Conservation (phyloP, 2,113 vertebrate genomes). For the Pyxicephalus adspersus region DNA sequence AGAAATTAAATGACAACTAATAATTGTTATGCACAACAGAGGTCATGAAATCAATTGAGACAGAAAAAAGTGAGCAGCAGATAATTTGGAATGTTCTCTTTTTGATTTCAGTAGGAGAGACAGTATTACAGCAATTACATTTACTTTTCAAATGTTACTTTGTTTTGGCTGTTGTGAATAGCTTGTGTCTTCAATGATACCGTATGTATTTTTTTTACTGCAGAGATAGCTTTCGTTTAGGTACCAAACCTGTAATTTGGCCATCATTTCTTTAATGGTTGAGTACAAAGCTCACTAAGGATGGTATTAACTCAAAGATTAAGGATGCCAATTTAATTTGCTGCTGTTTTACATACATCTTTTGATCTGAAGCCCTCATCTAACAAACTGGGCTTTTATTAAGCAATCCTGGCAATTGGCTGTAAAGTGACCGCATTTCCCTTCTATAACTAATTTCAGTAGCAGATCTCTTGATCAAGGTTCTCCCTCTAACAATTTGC, state of each 20-base stretch:
- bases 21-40: no score
- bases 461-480: slow-evolving; percentile 57
- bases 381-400: slow-evolving; percentile 59
- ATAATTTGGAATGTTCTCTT: no score
- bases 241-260: slow-evolving; percentile 25
- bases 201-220: slow-evolving; percentile 4
- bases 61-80: no score
- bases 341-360: slow-evolving; percentile 55
- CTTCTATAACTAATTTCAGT: slow-evolving; percentile 59
- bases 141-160: no score
- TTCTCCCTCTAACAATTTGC: slow-evolving; percentile 57
- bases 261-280: slow-evolving; percentile 35
- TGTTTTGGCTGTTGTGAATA: not conserved
- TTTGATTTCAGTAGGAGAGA: no score
- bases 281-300: slow-evolving; percentile 35
- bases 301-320: slow-evolving; percentile 42
- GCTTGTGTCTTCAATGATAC: not conserved
- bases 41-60: no score
- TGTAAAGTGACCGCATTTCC: slow-evolving; percentile 61
- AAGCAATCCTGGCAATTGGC: slow-evolving; percentile 59
- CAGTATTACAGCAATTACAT: no score
- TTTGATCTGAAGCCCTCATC: slow-evolving; percentile 62
- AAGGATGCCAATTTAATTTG: slow-evolving; percentile 49
- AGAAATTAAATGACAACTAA: no score
- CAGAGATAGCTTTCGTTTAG: slow-evolving; percentile 17